Base-by-base conservation (phyloP, 2,113 vertebrate genomes). In the Alethe castanea region DNA sequence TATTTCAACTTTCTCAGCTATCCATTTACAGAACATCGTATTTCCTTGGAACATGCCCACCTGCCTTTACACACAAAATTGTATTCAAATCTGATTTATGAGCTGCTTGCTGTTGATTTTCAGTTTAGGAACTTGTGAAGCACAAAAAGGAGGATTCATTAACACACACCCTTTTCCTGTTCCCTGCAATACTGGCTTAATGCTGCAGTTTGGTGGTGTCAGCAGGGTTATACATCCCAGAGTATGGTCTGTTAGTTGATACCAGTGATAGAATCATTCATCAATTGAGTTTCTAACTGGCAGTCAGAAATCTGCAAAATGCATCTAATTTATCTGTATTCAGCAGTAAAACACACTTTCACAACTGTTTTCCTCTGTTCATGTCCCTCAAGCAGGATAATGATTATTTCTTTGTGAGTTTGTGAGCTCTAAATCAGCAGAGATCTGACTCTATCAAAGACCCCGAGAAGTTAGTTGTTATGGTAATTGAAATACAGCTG, bases 31-130 rank as follows among this genome's bases (percentile, higher is more conserved):
- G 47, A 87, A 40, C 10, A 52, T 40, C 0, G 0, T 40, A 45
- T 40, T 67, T 76, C 53, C 12, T 50, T 54, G 50, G 19, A 89
- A 38, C 16, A 33, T 29, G 9, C 3, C 12, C 17, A 26, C 8
- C 4, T 5, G 14, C 42, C 26, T 44, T 45, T 23, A 67, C 36
- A 38, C 17, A 29, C 2, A 60, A 65, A 81, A 79, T 35, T 2
- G 26, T 17, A n/a, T 62, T 81, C 9, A 9, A 19, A 36, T 64
- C 25, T 93, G 25, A 42, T 40, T 83, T 31, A 33, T 64, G 25
- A 36, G 54, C 72, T 81, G 19, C 64, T 91, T 90, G 56, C 62
- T 93, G 40, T 44, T 78, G 81, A 91, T 88, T 88, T 81, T 19
- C 71, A 62, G 26, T 70, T 42, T 33, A n/a, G 65, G 20, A 66